Evolutionary conservation across 37 sponge, comb jelly and placozoan species (phyloP).

Genomic region (Bolinopsis microptera): DNA sequence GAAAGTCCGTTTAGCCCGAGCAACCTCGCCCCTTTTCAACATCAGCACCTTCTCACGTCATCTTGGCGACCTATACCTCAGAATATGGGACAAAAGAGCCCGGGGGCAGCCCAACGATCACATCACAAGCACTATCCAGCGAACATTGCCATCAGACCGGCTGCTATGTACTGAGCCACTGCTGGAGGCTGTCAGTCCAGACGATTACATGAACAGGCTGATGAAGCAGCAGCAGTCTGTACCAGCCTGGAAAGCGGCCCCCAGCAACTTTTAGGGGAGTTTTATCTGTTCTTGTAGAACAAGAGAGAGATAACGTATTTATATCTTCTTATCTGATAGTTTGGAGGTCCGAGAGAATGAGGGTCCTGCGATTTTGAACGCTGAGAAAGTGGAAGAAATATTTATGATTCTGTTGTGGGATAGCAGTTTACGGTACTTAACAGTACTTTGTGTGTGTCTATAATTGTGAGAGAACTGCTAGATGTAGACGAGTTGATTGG

Average conservation of each 20-base stretch:
- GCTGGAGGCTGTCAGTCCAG: slow-evolving; percentile 23
- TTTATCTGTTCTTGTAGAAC: not conserved
- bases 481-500: too few relatives aligned
- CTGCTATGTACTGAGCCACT: slow-evolving; percentile 31
- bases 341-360: not conserved
- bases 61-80: slow-evolving; percentile 75
- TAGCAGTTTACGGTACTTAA: too few relatives aligned
- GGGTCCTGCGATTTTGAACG: not conserved
- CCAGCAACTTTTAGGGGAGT: not conserved
- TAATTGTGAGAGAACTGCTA: not conserved
- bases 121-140: slow-evolving; percentile 63
- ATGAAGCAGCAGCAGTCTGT: slow-evolving; percentile 17
- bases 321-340: not conserved
- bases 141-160: not conserved
- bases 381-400: not conserved
- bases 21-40: slow-evolving; percentile 89
- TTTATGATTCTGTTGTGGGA: not conserved
- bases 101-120: slow-evolving; percentile 87
- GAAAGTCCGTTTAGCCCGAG: slow-evolving; percentile 79
- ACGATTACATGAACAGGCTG: slow-evolving; percentile 27
- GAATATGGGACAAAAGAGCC: slow-evolving; percentile 79
- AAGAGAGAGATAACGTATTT: not conserved
- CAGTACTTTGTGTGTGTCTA: too few relatives aligned
- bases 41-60: slow-evolving; percentile 79
- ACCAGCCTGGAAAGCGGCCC: not conserved